Percentiles rank a stretch among this genome's conserved stretches.
These are phyloP conservation scores for Squalus acanthias DNA, from an alignment of 2,797 vertebrate genomes.

Conservation along the genomic window DNA sequence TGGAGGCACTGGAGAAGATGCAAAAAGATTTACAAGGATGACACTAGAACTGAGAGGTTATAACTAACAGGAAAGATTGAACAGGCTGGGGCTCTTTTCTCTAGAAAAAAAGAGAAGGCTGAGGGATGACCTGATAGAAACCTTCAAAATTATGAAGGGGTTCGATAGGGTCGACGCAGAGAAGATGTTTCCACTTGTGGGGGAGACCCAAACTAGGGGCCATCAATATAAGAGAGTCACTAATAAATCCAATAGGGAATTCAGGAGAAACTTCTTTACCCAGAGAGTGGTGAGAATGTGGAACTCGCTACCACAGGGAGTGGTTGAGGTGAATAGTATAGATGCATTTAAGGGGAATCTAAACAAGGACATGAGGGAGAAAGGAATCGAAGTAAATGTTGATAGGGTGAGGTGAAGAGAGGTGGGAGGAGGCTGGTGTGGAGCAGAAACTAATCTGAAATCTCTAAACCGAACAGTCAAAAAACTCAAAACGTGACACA, in stretches of 20 bases:
- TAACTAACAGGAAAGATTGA: background rate
- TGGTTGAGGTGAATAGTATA: background rate
- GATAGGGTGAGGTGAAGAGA: background rate
- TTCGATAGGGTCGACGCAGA: no score
- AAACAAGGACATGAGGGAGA: no score
- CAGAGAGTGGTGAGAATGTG: background rate
- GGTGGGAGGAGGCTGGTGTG: background rate
- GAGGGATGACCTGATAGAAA: no score
- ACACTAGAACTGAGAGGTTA: background rate
- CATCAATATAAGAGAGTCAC: background rate
- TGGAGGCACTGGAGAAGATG: background rate
- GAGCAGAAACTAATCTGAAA: background rate
- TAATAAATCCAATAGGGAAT: background rate
- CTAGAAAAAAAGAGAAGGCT: no score
- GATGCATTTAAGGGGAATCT: background rate
- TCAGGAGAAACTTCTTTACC: background rate
- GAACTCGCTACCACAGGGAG: background rate
- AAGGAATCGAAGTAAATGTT: no score
- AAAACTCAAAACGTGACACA: background rate
- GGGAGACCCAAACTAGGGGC: background rate
- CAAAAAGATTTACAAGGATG: background rate
- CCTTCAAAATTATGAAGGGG: background rate
- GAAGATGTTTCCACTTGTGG: background rate
- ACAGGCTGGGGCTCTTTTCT: background rate
- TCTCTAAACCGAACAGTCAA: background rate